phyloP scores from a whole-genome alignment of 2,888 invertebrate species.

The Tetragnatha montana region DNA sequence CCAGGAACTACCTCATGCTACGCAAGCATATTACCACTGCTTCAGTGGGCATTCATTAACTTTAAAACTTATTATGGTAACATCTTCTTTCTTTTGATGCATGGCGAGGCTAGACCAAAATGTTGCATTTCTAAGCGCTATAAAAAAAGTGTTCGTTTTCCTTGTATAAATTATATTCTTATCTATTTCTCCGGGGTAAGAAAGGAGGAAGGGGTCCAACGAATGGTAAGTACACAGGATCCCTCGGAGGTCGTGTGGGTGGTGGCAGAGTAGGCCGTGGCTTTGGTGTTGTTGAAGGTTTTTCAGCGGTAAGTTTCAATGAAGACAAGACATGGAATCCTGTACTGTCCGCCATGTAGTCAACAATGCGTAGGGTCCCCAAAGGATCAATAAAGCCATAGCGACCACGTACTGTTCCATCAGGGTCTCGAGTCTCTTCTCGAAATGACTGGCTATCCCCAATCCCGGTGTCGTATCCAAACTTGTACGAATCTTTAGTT shows the following conservation, averaged over 20 bases:
- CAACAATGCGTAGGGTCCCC: constrained; percentile 65
- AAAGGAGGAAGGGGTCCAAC: constrained; percentile 71
- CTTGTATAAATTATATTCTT: too few species aligned
- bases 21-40: too few species aligned
- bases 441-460: constrained; percentile 71
- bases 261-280: constrained; percentile 35
- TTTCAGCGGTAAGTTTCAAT: constrained; percentile 55
- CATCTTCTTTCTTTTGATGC: too few species aligned
- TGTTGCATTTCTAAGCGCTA: too few species aligned
- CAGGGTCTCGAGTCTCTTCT: constrained; percentile 65
- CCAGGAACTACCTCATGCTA: too few species aligned
- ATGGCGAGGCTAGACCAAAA: too few species aligned
- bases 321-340: constrained; percentile 66
- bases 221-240: constrained; percentile 45
- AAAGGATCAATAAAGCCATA: constrained; percentile 69
- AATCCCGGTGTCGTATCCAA: constrained; percentile 71
- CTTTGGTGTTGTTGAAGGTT: constrained; percentile 23
- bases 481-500: constrained; percentile 64
- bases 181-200: constrained; percentile 27
- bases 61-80: too few species aligned
- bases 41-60: too few species aligned
- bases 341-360: constrained; percentile 69
- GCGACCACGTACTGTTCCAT: constrained; percentile 65
- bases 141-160: too few species aligned
- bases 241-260: constrained; percentile 11